Evolutionary conservation across 2,113 vertebrate genomes (phyloP).

Genomic region (Dryoscopus gambensis): DNA sequence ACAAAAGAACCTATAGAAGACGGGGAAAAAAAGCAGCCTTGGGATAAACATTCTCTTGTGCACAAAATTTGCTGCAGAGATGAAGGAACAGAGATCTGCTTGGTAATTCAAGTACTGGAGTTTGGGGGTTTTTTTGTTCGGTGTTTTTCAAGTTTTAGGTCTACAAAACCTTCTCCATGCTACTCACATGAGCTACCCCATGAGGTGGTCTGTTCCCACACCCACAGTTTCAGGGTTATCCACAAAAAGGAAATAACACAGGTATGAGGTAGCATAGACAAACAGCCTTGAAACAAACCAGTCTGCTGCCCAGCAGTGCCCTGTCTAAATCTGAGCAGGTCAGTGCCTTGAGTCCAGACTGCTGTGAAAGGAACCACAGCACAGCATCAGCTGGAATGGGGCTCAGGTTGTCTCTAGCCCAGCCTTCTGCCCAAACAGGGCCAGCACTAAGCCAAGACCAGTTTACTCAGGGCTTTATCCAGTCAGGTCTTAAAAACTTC

Average conservation of each 20-base stretch:
- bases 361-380: neutral
- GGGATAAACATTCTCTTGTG: neutral
- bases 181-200: neutral
- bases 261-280: neutral
- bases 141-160: neutral
- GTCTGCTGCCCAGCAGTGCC: neutral
- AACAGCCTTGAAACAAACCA: neutral
- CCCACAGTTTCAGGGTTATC: neutral
- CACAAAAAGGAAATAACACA: neutral
- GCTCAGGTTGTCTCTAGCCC: neutral
- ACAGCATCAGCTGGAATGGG: neutral
- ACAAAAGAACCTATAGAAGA: neutral
- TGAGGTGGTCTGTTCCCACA: neutral
- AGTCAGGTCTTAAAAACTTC: neutral
- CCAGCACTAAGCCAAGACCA: neutral
- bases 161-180: neutral
- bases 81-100: neutral
- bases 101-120: neutral
- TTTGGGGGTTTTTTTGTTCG: fast-evolving
- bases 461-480: neutral
- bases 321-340: neutral
- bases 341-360: neutral
- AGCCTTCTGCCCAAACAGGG: neutral
- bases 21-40: neutral
- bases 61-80: neutral